Base-by-base conservation (phyloP, 2,113 vertebrate genomes). In the Planiliza haematocheilus region DNA sequence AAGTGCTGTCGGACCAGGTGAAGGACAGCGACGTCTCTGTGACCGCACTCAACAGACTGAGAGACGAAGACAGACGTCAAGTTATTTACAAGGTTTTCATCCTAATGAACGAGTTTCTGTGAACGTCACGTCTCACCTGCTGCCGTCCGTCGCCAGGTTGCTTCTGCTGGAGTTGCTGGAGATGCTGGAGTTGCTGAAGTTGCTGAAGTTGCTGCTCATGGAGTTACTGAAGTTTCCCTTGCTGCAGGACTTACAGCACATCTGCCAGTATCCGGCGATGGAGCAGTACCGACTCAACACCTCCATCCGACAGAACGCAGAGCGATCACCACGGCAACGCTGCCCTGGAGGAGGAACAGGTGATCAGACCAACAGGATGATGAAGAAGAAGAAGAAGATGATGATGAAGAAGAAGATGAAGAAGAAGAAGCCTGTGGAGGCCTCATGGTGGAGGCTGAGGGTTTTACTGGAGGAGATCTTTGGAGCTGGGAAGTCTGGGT, bases 381-480 rank as follows among this genome's bases (percentile, higher is more conserved):
- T 9, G 41, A 45, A 10, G 41, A 46, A n/a, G 41, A 68, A 46
- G 65, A 34, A 0, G 6, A 37, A 37, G 7, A 43, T 7, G 0
- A 4, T n/a, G 1, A 21, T 10, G 8, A 30, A 9, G 5, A 63
- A 11, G 45, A 37, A 20, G 45, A 48, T 16, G n/a, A 37, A 20
- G n/a, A 14, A 20, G 10, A 10, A 45, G n/a, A n/a, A n/a, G n/a
- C n/a, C n/a, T 10, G 1, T n/a, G 13, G n/a, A n/a, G n/a, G n/a
- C n/a, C n/a, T n/a, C n/a, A n/a, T n/a, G n/a, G n/a, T n/a, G n/a
- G n/a, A n/a, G n/a, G n/a, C n/a, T n/a, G n/a, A n/a, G 39, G 13
- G 93, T 90, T 94, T 97, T 97, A 99, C 97, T 96, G 94, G 95
- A 95, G 88, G 94, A 95, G 91, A 91, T 95, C 93, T 97, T 96